Conservation (phyloP, 2,113 vertebrate genomes). For the Ammospiza nelsoni region DNA sequence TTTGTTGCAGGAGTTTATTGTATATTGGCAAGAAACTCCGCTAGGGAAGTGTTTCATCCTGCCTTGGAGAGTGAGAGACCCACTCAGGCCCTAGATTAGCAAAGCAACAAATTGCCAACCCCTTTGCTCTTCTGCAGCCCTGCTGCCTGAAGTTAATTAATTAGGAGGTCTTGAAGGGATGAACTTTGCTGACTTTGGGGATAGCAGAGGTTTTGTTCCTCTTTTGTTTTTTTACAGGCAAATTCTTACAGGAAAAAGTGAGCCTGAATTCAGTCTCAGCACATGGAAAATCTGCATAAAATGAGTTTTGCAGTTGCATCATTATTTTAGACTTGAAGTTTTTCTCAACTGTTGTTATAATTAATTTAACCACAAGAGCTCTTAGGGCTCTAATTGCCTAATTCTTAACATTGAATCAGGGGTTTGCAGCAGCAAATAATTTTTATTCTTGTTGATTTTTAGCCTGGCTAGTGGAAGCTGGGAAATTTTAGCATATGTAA, state of each 20-base stretch:
- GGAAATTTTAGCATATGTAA: conserved; percentile 26
- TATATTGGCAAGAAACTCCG: not conserved
- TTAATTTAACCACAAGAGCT: not conserved
- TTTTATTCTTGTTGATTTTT: conserved; percentile 29
- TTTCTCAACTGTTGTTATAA: not conserved
- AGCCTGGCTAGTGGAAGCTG: not conserved
- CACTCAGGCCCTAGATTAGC: not conserved
- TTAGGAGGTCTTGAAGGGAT: conserved; percentile 5
- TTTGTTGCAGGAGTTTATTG: not conserved
- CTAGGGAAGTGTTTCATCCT: not conserved
- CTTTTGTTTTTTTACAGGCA: not conserved
- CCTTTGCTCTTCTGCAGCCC: not conserved
- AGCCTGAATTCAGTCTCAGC: not conserved
- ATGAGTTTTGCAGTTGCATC: not conserved
- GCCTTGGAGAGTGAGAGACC: not conserved
- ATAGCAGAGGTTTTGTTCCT: not conserved
- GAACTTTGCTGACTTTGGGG: not conserved
- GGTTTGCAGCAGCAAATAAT: not conserved
- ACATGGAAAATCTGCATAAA: not conserved
- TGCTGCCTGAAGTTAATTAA: conserved; percentile 37
- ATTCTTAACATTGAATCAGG: not conserved
- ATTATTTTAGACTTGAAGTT: not conserved
- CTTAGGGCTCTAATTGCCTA: not conserved
- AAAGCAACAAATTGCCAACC: not conserved
- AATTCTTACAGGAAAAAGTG: not conserved